These are phyloP conservation scores for Electrona antarctica DNA, from an alignment of 2,113 vertebrate genomes.

Conservation along the genomic window DNA sequence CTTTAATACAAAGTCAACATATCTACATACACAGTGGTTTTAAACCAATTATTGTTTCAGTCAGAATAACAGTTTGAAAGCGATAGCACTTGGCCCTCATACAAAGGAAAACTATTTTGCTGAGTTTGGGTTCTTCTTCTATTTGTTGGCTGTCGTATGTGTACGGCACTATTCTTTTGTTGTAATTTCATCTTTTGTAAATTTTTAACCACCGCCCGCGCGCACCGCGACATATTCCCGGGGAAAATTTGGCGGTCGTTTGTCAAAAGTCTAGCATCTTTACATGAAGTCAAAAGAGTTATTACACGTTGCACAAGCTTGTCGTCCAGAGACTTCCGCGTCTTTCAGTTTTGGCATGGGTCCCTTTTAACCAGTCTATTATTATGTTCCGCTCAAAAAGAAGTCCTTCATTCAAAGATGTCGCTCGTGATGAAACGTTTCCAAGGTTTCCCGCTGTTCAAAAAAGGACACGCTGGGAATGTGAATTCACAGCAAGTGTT, in stretches of 20 bases:
- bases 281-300: conserved; percentile 67
- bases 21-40: conserved; percentile 98
- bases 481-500: conserved; percentile 66
- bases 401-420: conserved; percentile 35
- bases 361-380: conserved; percentile 37
- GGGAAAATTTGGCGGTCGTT: conserved; percentile 59
- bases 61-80: conserved; percentile 93
- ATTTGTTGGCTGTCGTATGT: conserved; percentile 55
- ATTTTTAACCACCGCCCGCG: conserved; percentile 29
- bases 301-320: conserved; percentile 68
- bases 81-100: conserved; percentile 86
- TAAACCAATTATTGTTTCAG: conserved; percentile 91
- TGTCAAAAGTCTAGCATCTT: conserved; percentile 67
- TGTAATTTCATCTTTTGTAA: conserved; percentile 50
- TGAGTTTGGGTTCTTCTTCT: conserved; percentile 68
- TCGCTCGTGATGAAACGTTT: conserved; percentile 58
- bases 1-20: conserved; percentile 99
- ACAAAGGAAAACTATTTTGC: conserved; percentile 79
- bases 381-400: conserved; percentile 23
- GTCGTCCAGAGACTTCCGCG: conserved; percentile 54
- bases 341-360: conserved; percentile 50
- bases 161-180: conserved; percentile 63
- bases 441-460: conserved; percentile 59
- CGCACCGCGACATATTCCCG: conserved; percentile 49
- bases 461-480: conserved; percentile 64